Evolutionary conservation across 2,113 vertebrate species (phyloP).

Genomic region (Siniperca knerii): DNA sequence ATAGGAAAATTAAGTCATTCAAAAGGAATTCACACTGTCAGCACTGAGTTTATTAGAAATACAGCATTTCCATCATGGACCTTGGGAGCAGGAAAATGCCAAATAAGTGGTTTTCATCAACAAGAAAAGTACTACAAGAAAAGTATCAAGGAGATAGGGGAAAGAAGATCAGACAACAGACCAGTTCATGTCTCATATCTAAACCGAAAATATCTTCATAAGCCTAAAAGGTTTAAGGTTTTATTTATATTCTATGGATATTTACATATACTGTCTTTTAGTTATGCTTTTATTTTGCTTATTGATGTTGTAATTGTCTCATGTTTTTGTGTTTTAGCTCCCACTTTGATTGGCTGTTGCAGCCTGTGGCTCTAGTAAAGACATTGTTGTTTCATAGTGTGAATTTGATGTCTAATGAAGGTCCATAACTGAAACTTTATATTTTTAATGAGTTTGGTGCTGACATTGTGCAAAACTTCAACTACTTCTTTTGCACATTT

Average conservation of each 20-base stretch:
- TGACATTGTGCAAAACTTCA: conserved; percentile 1
- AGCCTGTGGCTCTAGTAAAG: neutral
- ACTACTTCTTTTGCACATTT: neutral
- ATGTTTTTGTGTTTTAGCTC: neutral
- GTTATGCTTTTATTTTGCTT: neutral
- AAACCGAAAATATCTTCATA: conserved; percentile 2
- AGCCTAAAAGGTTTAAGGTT: neutral
- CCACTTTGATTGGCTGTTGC: neutral
- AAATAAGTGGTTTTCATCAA: conserved; percentile 2
- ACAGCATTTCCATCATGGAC: neutral
- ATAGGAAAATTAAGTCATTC: neutral
- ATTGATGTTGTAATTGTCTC: neutral
- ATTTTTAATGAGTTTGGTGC: neutral
- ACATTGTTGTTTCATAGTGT: neutral
- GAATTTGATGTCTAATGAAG: neutral
- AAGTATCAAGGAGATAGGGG: neutral
- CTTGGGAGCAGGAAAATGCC: neutral
- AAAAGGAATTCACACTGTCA: neutral
- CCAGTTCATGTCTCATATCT: conserved; percentile 3
- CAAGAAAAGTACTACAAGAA: neutral
- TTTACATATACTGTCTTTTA: neutral
- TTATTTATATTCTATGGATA: neutral
- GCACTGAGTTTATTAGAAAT: conserved; percentile 4
- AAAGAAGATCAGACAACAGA: neutral
- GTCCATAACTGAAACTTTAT: neutral